Percentiles rank a stretch among this genome's conserved stretches.
Evolutionary conservation across 2,888 invertebrate species (phyloP).

Genomic region (Heteromyza rotundicornis): DNA sequence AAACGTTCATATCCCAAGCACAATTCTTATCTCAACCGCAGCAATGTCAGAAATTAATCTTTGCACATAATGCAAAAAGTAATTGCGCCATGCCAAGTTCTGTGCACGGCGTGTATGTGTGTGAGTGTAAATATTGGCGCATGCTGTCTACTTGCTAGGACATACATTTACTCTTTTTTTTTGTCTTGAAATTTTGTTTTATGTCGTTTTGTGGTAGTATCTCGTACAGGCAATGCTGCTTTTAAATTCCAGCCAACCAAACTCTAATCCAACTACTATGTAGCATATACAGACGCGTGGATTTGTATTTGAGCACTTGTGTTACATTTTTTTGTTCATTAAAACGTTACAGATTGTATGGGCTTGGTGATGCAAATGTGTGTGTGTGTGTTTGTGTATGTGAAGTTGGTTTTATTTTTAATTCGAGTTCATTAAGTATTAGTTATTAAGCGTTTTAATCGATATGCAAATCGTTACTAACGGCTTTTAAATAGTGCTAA

Average conservation of each 20-base stretch:
- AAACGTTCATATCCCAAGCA: no score
- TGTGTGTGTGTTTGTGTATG: slow-evolving; percentile 23
- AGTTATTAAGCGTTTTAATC: slow-evolving; percentile 51
- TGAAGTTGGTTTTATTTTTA: slow-evolving; percentile 14
- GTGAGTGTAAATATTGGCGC: neutral
- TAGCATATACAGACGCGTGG: no score
- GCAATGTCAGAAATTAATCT: slow-evolving; percentile 17
- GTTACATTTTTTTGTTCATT: slow-evolving; percentile 6
- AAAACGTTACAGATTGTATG: no score
- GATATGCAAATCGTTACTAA: slow-evolving; percentile 59
- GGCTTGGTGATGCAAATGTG: neutral
- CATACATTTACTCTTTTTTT: no score
- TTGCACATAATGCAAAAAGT: slow-evolving; percentile 14
- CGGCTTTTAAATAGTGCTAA: slow-evolving; percentile 56
- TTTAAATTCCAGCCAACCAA: no score
- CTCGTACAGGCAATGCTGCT: no score
- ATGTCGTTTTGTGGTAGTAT: no score
- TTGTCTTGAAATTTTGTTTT: no score
- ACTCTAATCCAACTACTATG: no score
- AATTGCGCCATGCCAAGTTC: slow-evolving; percentile 5
- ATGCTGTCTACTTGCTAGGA: neutral
- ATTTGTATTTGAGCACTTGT: no score
- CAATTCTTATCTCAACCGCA: neutral
- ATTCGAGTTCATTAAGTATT: slow-evolving; percentile 9
- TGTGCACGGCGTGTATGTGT: no score